A percentile compares a stretch with the other conserved stretches of the same genome.
These are phyloP conservation scores for Dolichotis patagonum DNA, from an alignment of 2,113 vertebrate species.

Conservation along the genomic window DNA sequence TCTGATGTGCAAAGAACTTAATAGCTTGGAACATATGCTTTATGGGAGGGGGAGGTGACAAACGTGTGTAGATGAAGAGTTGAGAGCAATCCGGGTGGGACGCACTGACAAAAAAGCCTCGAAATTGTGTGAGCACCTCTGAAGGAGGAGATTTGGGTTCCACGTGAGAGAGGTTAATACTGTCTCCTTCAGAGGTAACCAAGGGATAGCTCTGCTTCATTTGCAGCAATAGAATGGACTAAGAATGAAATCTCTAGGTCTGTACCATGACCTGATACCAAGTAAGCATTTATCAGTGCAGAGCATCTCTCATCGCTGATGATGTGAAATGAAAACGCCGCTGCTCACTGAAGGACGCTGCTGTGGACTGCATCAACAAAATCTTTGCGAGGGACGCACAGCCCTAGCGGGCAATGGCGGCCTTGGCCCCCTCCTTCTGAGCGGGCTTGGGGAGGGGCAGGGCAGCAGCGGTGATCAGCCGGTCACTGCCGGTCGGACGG, in stretches of 20 bases:
- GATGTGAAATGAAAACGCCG: background rate
- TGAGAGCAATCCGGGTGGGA: slow-evolving; percentile 22
- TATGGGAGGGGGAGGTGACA: background rate
- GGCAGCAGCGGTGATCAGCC: slow-evolving; percentile 37
- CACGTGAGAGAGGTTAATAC: background rate
- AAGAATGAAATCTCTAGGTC: slow-evolving; percentile 1
- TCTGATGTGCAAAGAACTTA: slow-evolving; percentile 69
- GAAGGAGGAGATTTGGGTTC: slow-evolving; percentile 30
- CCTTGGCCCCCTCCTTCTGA: background rate
- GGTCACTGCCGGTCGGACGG: slow-evolving; percentile 35
- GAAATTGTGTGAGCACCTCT: background rate
- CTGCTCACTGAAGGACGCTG: background rate
- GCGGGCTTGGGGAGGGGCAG: background rate
- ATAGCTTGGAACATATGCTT: slow-evolving; percentile 69
- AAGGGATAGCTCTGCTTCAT: slow-evolving; percentile 36
- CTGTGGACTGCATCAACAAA: background rate
- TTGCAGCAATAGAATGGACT: background rate
- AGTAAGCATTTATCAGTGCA: background rate
- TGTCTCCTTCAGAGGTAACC: background rate
- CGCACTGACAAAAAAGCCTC: background rate
- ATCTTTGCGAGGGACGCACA: background rate
- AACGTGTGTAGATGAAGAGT: background rate
- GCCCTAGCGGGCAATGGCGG: background rate
- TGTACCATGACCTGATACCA: background rate
- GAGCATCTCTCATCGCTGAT: background rate